Conservation (phyloP, 2,113 vertebrate genomes). For the Enhydra lutris region DNA sequence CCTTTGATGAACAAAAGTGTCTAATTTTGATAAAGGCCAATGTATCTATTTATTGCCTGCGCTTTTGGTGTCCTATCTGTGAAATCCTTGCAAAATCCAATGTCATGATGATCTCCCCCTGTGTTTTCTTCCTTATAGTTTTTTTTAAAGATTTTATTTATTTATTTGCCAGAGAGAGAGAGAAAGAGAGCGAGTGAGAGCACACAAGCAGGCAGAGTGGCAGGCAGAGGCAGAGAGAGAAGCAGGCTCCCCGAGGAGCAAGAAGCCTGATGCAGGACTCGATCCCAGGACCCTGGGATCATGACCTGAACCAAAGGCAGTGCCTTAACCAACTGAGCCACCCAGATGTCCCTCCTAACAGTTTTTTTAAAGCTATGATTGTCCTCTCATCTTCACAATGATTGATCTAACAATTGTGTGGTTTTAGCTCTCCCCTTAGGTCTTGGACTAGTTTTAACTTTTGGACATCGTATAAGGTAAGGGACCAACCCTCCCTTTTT, state of each 20-base stretch:
- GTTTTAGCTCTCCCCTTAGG: neutral
- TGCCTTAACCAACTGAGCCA: too few relatives aligned
- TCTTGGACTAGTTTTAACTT: neutral
- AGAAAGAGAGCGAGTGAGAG: too few relatives aligned
- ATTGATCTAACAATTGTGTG: neutral
- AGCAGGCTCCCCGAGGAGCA: too few relatives aligned
- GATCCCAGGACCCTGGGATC: too few relatives aligned
- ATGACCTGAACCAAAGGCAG: too few relatives aligned
- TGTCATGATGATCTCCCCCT: neutral
- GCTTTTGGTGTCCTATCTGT: neutral
- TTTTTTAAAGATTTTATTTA: neutral
- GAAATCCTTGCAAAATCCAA: neutral
- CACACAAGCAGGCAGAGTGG: too few relatives aligned
- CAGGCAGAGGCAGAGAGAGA: too few relatives aligned
- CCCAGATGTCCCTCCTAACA: too few relatives aligned
- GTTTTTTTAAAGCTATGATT: neutral
- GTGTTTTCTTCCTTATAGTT: neutral
- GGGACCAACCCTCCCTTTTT: neutral
- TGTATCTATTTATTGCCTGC: neutral
- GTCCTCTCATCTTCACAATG: neutral
- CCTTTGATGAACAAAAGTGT: neutral
- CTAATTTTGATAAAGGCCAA: neutral
- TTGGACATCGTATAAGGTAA: neutral
- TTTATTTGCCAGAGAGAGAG: too few relatives aligned
- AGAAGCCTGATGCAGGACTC: rapidly evolving